Percentiles rank a stretch among this genome's conserved stretches.
phyloP scores from a whole-genome alignment of 1,140 invertebrate genomes.

The Wiebesia pumilae region DNA sequence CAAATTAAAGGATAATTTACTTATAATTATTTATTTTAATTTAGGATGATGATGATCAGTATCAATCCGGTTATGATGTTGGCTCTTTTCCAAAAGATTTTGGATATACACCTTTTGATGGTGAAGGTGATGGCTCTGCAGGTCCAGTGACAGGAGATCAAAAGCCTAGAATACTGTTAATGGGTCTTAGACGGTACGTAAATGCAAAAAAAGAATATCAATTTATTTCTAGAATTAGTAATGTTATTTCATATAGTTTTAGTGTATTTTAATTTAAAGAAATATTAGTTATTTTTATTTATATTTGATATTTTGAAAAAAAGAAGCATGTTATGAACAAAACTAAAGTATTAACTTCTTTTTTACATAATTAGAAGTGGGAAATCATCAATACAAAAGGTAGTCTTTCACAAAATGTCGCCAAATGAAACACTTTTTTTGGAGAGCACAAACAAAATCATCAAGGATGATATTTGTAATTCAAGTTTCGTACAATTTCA shows the following conservation, averaged over 20 bases:
- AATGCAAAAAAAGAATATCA: not conserved
- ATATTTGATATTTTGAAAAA: no score
- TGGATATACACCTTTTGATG: slow-evolving; percentile 91
- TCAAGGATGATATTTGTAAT: slow-evolving; percentile 97
- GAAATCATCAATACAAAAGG: slow-evolving; percentile 99
- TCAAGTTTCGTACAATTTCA: slow-evolving; percentile 99
- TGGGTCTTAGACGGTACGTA: slow-evolving; percentile 92
- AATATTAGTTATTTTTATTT: no score
- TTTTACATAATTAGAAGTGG: slow-evolving; percentile 86
- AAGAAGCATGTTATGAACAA: not conserved
- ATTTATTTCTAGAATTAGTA: no score
- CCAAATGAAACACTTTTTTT: slow-evolving; percentile 99
- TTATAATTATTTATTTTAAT: not conserved
- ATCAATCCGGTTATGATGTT: slow-evolving; percentile 77
- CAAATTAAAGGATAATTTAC: no score
- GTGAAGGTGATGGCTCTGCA: slow-evolving; percentile 80
- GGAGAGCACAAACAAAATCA: slow-evolving; percentile 98
- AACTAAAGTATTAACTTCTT: not conserved
- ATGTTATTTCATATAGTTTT: no score
- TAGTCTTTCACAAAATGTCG: slow-evolving; percentile 99
- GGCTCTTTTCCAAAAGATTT: slow-evolving; percentile 95
- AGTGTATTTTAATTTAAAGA: no score
- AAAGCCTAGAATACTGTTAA: slow-evolving; percentile 94
- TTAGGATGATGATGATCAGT: slow-evolving; percentile 74
- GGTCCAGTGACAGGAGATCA: slow-evolving; percentile 80